Evolutionary conservation across 2,797 vertebrate species (phyloP).

Genomic region (Poeciliopsis paucimaculata): DNA sequence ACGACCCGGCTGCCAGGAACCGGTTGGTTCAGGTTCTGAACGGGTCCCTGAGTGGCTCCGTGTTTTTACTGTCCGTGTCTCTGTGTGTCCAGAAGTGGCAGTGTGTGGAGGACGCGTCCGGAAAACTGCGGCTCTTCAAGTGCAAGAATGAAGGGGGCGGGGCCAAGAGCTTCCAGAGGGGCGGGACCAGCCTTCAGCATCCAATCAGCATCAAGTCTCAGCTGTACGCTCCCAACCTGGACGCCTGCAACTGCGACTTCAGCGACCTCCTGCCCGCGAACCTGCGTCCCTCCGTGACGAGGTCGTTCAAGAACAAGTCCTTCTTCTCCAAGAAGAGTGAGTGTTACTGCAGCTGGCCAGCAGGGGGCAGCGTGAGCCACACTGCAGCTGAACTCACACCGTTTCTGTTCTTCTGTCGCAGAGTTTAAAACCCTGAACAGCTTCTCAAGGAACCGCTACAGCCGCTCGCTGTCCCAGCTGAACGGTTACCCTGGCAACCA

Average conservation of each 20-base stretch:
- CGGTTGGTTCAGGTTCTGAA: not conserved
- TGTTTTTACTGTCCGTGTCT: conserved; percentile 7
- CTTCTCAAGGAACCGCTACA: conserved; percentile 86
- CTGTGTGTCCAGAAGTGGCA: conserved; percentile 89
- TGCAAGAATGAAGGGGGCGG: conserved; percentile 83
- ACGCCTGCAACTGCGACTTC: conserved; percentile 83
- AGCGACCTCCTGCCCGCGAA: conserved; percentile 60
- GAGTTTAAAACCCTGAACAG: conserved; percentile 88
- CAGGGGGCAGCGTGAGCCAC: conserved; percentile 6
- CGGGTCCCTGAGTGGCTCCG: not conserved
- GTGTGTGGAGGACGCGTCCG: conserved; percentile 90
- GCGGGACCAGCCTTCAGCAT: conserved; percentile 53
- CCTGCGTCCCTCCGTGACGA: conserved; percentile 35
- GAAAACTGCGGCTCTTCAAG: conserved; percentile 90
- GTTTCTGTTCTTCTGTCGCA: conserved; percentile 57
- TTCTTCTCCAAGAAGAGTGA: conserved; percentile 92
- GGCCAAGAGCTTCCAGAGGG: conserved; percentile 27
- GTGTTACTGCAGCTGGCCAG: conserved; percentile 25
- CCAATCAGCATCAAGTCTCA: conserved; percentile 84
- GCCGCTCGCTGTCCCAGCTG: conserved; percentile 81
- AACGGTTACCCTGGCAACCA: conserved; percentile 78
- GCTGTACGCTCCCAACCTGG: conserved; percentile 71
- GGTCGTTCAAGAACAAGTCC: conserved; percentile 80
- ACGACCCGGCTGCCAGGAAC: not conserved
- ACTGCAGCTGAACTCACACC: too few species aligned